Evolutionary conservation across 2,888 invertebrate species (phyloP).

Genomic region (Allacma fusca): DNA sequence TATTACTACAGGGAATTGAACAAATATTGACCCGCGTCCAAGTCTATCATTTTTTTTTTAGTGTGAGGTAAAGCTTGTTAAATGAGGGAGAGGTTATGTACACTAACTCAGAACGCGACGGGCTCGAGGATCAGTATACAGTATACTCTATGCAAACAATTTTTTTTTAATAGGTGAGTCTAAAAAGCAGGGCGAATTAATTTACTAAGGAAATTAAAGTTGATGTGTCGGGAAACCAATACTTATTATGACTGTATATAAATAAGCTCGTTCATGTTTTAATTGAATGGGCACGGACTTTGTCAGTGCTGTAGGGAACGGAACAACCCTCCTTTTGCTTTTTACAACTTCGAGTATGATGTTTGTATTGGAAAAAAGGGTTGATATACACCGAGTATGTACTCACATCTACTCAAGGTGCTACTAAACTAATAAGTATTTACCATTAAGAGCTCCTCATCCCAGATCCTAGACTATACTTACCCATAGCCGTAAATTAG

Average conservation of each 20-base stretch:
- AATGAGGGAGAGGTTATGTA: too few species aligned
- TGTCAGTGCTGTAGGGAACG: neutral
- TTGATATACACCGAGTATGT: too few species aligned
- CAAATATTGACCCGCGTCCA: conserved; percentile 38
- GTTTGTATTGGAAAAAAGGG: too few species aligned
- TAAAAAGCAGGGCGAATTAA: conserved; percentile 35
- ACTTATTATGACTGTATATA: neutral
- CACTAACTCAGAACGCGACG: too few species aligned
- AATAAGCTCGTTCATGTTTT: conserved; percentile 15
- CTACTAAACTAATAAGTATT: too few species aligned
- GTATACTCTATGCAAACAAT: neutral
- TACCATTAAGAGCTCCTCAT: too few species aligned
- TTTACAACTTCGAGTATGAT: too few species aligned
- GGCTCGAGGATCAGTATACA: neutral
- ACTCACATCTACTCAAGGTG: too few species aligned
- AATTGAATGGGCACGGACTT: conserved; percentile 10
- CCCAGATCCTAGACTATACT: too few species aligned
- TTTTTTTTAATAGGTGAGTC: neutral
- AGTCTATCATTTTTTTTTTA: neutral
- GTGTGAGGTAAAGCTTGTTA: too few species aligned
- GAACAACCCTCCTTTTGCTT: too few species aligned
- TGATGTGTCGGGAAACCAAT: conserved; percentile 27
- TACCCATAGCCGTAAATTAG: too few species aligned
- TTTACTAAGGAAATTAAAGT: conserved; percentile 42
- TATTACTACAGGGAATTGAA: conserved; percentile 35